Evolutionary conservation across 2,113 vertebrate genomes (phyloP), one percentile per base, ranked within the genome.

Genomic region (Lates calcarifer): DNA sequence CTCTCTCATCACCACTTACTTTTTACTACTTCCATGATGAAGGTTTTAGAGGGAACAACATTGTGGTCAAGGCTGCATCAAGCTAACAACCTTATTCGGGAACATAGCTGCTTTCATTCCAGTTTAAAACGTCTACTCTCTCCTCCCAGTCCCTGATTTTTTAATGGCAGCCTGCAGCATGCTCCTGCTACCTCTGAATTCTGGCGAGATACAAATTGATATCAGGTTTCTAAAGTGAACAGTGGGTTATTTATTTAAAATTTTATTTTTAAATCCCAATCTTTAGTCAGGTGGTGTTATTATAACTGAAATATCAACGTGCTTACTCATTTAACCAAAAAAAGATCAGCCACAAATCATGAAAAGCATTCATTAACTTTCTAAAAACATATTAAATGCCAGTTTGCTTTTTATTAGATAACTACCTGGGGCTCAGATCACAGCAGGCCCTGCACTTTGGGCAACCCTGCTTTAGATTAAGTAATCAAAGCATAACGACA

Each of bases 11-110:
- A 61, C 35, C 51, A 28, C n/a, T 61, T 64, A 37, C 20, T n/a
- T 76, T 72, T 65, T 47, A 81, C 67, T 45, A 51, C 18, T 4
- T 68, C 37, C 65, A 51, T 26, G 55, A 12, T 77, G 14, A 58
- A 41, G 28, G 24, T 53, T 71, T 53, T 49, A 51, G 20, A 57
- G 18, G 18, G 37, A 43, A 41, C 15, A 24, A 24, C 28, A 20
- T 2, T 39, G 56, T 39, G 29, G 18, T 55, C 47, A 47, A 76
- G 45, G 29, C 22, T 67, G 11, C 11, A 49, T 20, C 33, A 7
- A 22, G 13, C 37, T 28, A 45, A 28, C 17, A 35, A 18, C 47
- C 26, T 35, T 6, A 55, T 31, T 33, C 14, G 55, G 37, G 22
- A 28, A 43, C 28, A 45, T 29, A 60, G 33, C 63, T 62, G 45